Percentiles rank a stretch among this genome's conserved stretches.
Conservation (phyloP, 1,140 invertebrate genomes). For the Anoplophora glabripennis region DNA sequence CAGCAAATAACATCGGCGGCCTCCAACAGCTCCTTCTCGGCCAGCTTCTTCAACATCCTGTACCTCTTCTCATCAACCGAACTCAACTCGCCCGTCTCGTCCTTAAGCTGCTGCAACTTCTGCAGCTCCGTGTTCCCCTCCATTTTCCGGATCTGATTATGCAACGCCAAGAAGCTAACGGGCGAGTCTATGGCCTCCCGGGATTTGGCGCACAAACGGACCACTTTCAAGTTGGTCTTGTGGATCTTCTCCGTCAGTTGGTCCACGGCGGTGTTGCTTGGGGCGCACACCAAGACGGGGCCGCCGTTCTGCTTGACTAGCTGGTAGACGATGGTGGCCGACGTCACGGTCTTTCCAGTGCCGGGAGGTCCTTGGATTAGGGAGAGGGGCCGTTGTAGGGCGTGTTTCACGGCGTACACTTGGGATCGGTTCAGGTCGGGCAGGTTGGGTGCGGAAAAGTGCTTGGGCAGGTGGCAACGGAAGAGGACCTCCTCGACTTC, state of each 20-base stretch:
- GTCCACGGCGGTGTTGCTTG: conserved; percentile 98
- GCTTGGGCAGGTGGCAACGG: conserved; percentile 86
- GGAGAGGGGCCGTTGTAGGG: conserved; percentile 92
- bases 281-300: conserved; percentile 96
- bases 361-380: conserved; percentile 94
- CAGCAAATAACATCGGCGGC: conserved; percentile 99
- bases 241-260: conserved; percentile 99
- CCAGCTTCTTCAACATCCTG: conserved; percentile 83
- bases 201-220: conserved; percentile 93
- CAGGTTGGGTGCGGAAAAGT: conserved; percentile 94
- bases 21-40: conserved; percentile 89
- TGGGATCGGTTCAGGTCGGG: conserved; percentile 97
- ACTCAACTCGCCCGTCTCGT: conserved; percentile 95
- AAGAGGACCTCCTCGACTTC: conserved; percentile 95
- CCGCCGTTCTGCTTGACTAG: conserved; percentile 91
- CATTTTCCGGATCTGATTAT: conserved; percentile 96
- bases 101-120: conserved; percentile 95
- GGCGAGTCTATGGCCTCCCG: conserved; percentile 97
- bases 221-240: conserved; percentile 86
- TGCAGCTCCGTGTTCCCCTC: conserved; percentile 87
- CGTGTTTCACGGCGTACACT: conserved; percentile 99
- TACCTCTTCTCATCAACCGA: conserved; percentile 94
- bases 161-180: conserved; percentile 94
- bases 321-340: conserved; percentile 98
- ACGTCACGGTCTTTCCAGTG: conserved; percentile 99